Evolutionary conservation across 2,888 invertebrate species (phyloP), one percentile per base, ranked within the genome.

Genomic region (Camptogramma bilineatum): DNA sequence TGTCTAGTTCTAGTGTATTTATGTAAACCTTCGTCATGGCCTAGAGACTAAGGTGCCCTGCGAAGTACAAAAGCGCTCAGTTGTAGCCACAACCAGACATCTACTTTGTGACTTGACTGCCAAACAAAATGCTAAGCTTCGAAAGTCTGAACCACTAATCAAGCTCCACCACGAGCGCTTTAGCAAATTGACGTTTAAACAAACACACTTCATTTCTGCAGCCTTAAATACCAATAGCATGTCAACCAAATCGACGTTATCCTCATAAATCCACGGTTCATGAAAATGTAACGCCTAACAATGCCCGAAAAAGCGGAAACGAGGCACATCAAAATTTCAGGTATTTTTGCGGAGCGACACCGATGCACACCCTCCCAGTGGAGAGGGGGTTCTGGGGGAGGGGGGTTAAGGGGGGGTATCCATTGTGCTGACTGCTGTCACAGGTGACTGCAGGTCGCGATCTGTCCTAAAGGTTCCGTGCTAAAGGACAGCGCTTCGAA

Each of bases 361-460:
- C 54, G 62, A 62, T 66, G 66, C 70, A 70, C 42, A 52, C 44
- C 51, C 39, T n/a, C 51, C 55, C 47, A 34, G 0, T 18, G n/a
- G 5, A 17, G n/a, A n/a, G n/a, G n/a, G n/a, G n/a, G n/a, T n/a
- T n/a, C n/a, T n/a, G 31, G 44, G 52, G 34, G 10, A 52, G 52
- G 66, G 60, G 58, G 57, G 69, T 65, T 61, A 55, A 39, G 31
- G 47, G 10, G 55, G 68, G 72, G 68, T 66, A 72, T 68, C 79
- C 74, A 81, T 83, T 85, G 79, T 81, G 78, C 73, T 72, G 75
- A 75, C 77, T 80, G 79, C 73, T 73, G 75, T 76, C 78, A 80
- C 77, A 81, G 80, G 79, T 81, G 82, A 84, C 79, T 76, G 82
- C 83, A 80, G 79, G 73, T 78, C 79, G 77, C 71, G 73, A 69